Base-by-base conservation (phyloP, 2,797 vertebrate genomes). In the Diplodus sargus region DNA sequence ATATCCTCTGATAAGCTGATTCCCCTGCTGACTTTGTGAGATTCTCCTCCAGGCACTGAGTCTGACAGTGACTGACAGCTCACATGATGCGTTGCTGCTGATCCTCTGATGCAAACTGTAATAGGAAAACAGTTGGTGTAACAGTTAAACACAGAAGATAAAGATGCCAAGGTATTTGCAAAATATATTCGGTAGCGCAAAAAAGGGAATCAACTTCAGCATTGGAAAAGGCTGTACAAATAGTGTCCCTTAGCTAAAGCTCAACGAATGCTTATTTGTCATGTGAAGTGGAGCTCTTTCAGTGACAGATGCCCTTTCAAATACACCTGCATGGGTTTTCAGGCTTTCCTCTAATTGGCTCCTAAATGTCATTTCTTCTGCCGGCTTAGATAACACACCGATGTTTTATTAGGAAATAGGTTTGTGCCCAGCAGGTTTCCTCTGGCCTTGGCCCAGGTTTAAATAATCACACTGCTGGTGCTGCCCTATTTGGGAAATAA, bases 401-500 rank as follows among this genome's bases (percentile, higher is more conserved):
- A 52, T 62, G 58, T 72, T 68, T 87, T 85, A 86, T 90, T 81
- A 83, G 84, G 81, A 83, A 79, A 80, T 82, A 76, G 57, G 30
- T 63, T 61, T 76, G 49, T 62, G 74, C 64, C 45, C 59, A 70
- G 77, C 72, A 82, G 75, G 75, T 89, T 88, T 84, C 64, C 59
- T 81, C 62, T 77, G 67, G 76, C 69, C 79, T 73, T 66, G 74
- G 75, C n/a, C n/a, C 60, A 68, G 81, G 79, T 82, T 83, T 79
- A 82, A 79, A 82, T 59, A 85, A 78, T 72, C 59, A 69, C 63
- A 57, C 74, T 60, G 74, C 78, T 70, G 45, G 17, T n/a, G 12
- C 67, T 76, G 78, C 76, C 85, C 80, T 79, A 61, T 83, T 88
- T 84, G 70, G 79, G 60, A 74, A 81, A 83, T 81, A 83, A 83